These are phyloP conservation scores for Chrosomus eos DNA, from an alignment of 2,797 vertebrate species.

Conservation along the genomic window DNA sequence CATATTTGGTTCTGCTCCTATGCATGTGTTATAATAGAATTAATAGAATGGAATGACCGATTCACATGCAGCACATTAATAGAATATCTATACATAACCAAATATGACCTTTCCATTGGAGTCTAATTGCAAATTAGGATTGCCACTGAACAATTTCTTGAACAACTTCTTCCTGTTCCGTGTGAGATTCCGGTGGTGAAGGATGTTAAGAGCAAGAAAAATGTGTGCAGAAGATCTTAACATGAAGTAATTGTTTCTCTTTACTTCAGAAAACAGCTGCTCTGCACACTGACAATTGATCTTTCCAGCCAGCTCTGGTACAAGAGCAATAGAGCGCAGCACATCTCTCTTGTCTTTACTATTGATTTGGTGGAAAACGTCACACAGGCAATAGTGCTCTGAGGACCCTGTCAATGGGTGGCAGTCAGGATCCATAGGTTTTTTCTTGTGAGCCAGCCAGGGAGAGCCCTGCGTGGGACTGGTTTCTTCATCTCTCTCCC, in stretches of 20 bases:
- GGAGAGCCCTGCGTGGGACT: too few species aligned
- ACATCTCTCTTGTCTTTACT: not conserved
- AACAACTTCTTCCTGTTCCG: not conserved
- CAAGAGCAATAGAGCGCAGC: not conserved
- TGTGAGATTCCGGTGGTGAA: too few species aligned
- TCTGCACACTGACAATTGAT: not conserved
- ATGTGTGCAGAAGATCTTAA: too few species aligned
- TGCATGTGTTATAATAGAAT: not conserved
- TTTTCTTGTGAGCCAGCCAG: not conserved
- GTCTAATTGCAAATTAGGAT: not conserved
- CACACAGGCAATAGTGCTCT: not conserved
- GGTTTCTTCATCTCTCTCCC: too few species aligned
- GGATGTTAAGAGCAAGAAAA: too few species aligned
- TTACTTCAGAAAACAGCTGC: too few species aligned
- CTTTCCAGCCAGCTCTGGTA: constrained; percentile 1
- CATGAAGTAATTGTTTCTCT: too few species aligned
- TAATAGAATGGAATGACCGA: not conserved
- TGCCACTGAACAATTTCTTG: not conserved
- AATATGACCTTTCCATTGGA: not conserved
- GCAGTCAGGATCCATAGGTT: not conserved
- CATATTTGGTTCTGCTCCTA: not conserved
- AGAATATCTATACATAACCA: not conserved
- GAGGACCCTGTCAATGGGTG: not conserved
- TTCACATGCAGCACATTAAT: not conserved
- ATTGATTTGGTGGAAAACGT: not conserved